A percentile compares a stretch with the other conserved stretches of the same genome.
phyloP scores from a whole-genome alignment of 2,797 vertebrate species.

The Chloroceryle inda region DNA sequence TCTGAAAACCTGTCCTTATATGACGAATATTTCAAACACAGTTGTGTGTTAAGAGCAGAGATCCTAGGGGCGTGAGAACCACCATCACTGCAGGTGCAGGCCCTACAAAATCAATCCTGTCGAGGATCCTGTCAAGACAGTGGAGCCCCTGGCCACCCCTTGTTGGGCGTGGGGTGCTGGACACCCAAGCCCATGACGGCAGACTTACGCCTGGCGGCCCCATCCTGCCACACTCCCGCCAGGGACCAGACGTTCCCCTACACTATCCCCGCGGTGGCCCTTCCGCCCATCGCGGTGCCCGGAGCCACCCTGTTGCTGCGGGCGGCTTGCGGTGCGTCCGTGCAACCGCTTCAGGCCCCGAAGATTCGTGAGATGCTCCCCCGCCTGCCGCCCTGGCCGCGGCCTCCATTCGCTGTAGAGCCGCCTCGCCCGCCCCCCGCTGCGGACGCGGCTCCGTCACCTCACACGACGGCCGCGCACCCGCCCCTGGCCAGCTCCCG shows the following conservation, averaged over 20 bases:
- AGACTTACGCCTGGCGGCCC: no score
- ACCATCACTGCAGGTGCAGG: background rate
- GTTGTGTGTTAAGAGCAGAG: background rate
- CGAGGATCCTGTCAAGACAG: background rate
- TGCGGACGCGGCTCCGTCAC: conserved; percentile 20
- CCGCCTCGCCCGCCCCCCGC: conserved; percentile 58
- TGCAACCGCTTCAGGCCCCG: fast-evolving
- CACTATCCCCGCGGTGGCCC: background rate
- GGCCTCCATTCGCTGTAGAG: conserved; percentile 65
- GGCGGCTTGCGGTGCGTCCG: fast-evolving
- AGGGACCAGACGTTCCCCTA: no score
- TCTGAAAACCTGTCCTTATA: background rate
- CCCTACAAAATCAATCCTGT: background rate
- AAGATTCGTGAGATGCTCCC: fast-evolving
- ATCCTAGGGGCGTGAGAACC: fast-evolving
- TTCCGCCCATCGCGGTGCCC: fast-evolving
- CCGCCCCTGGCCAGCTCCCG: background rate
- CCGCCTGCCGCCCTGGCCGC: conserved; percentile 47
- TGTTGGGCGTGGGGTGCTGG: fast-evolving
- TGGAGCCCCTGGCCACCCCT: fast-evolving
- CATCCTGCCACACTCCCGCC: background rate
- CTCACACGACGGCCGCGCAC: background rate
- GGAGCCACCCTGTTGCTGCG: background rate
- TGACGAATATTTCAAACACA: background rate
- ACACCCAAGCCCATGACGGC: fast-evolving